These are phyloP conservation scores for Octonoba sinensis DNA, from an alignment of 2,888 invertebrate genomes.

Conservation along the genomic window DNA sequence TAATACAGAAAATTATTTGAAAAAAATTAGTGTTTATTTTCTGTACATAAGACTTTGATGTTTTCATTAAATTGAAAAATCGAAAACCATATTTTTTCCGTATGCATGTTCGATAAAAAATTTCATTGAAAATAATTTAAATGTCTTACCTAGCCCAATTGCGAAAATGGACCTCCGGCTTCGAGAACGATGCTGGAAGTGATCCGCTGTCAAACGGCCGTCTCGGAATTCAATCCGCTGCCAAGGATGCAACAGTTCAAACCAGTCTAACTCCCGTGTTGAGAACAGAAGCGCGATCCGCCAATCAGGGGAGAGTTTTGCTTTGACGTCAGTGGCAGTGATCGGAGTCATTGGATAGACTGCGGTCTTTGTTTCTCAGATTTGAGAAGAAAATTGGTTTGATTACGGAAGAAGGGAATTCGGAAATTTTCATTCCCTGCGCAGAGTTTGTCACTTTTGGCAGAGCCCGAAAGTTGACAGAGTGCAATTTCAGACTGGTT, in stretches of 20 bases:
- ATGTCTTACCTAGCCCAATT: neutral
- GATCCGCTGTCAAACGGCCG: no score
- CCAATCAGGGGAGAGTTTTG: constrained; percentile 33
- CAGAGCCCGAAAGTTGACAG: no score
- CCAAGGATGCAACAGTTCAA: no score
- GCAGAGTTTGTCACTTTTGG: neutral
- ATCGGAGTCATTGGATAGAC: constrained; percentile 32
- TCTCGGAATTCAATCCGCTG: no score
- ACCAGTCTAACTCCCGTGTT: constrained; percentile 29
- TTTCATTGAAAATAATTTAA: neutral
- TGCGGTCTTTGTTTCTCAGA: constrained; percentile 9
- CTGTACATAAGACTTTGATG: no score
- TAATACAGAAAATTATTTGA: no score
- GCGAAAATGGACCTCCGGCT: no score
- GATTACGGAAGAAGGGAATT: neutral
- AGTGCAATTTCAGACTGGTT: no score
- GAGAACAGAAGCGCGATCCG: constrained; percentile 35
- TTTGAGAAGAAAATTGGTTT: constrained; percentile 33
- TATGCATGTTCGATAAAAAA: neutral
- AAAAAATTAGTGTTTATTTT: no score
- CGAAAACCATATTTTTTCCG: no score
- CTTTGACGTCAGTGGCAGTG: constrained; percentile 37
- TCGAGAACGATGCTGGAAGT: no score
- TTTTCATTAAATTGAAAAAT: no score
- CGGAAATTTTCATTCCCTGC: neutral